A percentile compares a stretch with the other conserved stretches of the same genome.
Conservation (phyloP, 2,797 vertebrate species). For the Onychomys leucogaster region DNA sequence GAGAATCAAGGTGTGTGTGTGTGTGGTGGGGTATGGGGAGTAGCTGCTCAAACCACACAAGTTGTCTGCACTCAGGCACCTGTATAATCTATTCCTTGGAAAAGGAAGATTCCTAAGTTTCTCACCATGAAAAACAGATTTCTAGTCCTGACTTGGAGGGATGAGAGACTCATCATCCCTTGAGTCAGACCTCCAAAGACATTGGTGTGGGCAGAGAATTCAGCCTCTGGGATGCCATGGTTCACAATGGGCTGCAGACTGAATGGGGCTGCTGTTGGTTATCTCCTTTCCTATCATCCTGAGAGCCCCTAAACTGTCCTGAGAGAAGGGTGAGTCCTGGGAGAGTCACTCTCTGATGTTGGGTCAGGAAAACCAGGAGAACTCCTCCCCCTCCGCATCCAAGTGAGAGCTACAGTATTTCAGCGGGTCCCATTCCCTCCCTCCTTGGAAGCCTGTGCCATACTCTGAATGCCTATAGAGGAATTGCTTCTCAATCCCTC, state of each 20-base stretch:
- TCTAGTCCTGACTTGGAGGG: neutral
- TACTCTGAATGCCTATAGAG: fast-evolving
- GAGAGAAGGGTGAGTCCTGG: neutral
- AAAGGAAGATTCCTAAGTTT: neutral
- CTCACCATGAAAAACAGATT: neutral
- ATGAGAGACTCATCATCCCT: neutral
- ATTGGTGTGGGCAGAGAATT: neutral
- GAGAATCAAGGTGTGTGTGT: too few relatives aligned
- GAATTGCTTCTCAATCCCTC: fast-evolving
- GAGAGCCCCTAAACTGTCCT: neutral
- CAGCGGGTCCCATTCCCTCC: neutral
- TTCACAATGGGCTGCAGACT: neutral
- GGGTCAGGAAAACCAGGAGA: neutral
- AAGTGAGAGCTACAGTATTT: fast-evolving
- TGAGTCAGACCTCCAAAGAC: neutral
- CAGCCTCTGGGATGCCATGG: neutral
- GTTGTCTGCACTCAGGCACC: neutral
- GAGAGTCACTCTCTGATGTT: too few relatives aligned
- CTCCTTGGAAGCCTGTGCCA: fast-evolving
- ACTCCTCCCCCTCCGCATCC: too few relatives aligned
- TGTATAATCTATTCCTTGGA: neutral
- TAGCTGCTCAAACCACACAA: neutral
- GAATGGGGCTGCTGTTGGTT: neutral
- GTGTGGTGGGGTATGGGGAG: too few relatives aligned
- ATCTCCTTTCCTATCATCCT: neutral